Conservation (phyloP, 2,113 vertebrate species). For the Scatophagus argus region DNA sequence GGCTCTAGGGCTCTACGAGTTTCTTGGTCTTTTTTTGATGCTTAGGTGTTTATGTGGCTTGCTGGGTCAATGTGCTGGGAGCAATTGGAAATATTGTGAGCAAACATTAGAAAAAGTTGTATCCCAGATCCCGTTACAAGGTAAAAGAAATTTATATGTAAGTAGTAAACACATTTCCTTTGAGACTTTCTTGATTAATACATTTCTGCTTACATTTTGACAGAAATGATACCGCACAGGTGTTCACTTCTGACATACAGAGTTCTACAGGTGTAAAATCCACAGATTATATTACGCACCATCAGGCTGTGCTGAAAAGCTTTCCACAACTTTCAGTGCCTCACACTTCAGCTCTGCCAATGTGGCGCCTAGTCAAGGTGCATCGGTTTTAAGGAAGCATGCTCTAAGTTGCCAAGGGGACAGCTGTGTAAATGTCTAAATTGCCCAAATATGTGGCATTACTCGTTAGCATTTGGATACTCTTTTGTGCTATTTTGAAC, state of each 20-base stretch:
- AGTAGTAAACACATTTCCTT: too few relatives aligned
- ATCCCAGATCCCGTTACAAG: not conserved
- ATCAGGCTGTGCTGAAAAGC: slow-evolving; percentile 26
- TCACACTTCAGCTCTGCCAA: slow-evolving; percentile 31
- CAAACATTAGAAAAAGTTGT: not conserved
- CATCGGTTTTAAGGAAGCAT: not conserved
- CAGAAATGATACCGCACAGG: not conserved
- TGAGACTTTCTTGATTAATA: not conserved
- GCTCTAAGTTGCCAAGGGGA: not conserved
- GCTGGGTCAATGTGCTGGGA: not conserved
- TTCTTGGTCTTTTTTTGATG: slow-evolving; percentile 59
- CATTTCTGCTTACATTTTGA: slow-evolving; percentile 6
- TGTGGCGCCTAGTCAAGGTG: slow-evolving; percentile 16
- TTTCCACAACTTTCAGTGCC: slow-evolving; percentile 13
- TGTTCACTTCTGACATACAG: not conserved
- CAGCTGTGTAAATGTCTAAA: slow-evolving; percentile 1
- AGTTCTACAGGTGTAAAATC: slow-evolving; percentile 22
- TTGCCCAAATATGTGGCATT: not conserved
- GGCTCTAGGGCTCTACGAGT: slow-evolving; percentile 3
- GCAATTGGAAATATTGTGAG: not conserved
- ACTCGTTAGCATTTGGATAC: not conserved
- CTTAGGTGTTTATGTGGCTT: slow-evolving; percentile 18
- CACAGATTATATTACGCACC: slow-evolving; percentile 46
- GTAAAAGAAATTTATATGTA: not conserved
- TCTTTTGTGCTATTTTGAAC: not conserved